Base-by-base conservation (phyloP, 2,113 vertebrate species). In the Motacilla tschutschensis region DNA sequence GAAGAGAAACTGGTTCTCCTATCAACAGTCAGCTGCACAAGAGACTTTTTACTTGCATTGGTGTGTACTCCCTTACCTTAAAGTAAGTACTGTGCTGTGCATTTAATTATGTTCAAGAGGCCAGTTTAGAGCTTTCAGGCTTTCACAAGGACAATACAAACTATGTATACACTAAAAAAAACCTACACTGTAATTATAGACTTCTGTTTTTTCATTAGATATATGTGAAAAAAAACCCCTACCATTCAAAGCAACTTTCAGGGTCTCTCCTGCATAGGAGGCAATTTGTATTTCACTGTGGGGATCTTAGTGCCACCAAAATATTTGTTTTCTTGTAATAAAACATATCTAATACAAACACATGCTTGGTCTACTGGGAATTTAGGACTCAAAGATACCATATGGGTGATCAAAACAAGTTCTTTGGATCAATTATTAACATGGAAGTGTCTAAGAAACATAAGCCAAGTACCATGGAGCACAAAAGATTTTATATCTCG, bases 161-260 rank as follows among this genome's bases (percentile, higher is more conserved):
- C n/a, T 54, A 60, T 2, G 26, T n/a, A 50, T 13, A 24, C 25
- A 59, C 5, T 53, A 29, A 73, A 60, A 73, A 44, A 47, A 47
- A 47, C 25, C 25, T 47, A 47, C 46, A 47, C 46, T 47, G 24
- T 47, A 25, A 47, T 47, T 25, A 47, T 9, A 14, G 46, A 63
- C 4, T 40, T 55, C 25, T 71, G 8, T 29, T 64, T 84, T 46
- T 31, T 60, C 7, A 28, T 73, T 82, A 58, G 14, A 47, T 17
- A 76, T 2, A 20, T 0, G n/a, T 33, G 12, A 1, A 40, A 76
- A 76, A 70, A 47, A 57, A 9, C 0, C 1, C 0, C 0, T 29
- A 50, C 19, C 18, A 63, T 0, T 63, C 10, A 51, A 83, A 78
- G 12, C 25, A 91, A 62, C 11, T 73, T 81, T 31, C 47, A 73